Evolutionary conservation across 2,113 vertebrate species (phyloP).

Genomic region (Heteronetta atricapilla): DNA sequence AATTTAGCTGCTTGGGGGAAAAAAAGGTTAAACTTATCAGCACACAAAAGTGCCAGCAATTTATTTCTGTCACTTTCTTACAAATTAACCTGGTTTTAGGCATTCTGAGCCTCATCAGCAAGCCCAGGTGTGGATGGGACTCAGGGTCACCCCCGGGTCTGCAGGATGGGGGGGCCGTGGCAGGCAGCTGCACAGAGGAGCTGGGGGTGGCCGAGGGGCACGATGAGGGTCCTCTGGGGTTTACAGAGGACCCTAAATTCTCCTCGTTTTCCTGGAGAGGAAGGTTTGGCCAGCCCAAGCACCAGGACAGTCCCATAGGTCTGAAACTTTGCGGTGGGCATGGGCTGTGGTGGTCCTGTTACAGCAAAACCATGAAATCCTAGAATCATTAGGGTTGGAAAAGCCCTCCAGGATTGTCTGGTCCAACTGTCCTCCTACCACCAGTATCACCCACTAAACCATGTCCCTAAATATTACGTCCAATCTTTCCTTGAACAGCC

Average conservation of each 20-base stretch:
- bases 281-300: neutral
- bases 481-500: too few relatives aligned
- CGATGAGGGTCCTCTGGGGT: fast-evolving
- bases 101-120: slow-evolving; percentile 39
- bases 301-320: fast-evolving
- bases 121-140: slow-evolving; percentile 32
- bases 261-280: fast-evolving
- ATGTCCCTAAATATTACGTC: too few relatives aligned
- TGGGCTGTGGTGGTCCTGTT: neutral
- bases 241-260: neutral
- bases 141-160: slow-evolving; percentile 4
- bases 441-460: too few relatives aligned
- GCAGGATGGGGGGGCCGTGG: neutral
- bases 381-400: too few relatives aligned
- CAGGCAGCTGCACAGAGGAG: neutral
- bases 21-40: slow-evolving; percentile 53
- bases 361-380: neutral
- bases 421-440: too few relatives aligned
- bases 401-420: too few relatives aligned
- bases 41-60: slow-evolving; percentile 43
- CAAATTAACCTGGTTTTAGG: slow-evolving; percentile 62
- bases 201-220: neutral
- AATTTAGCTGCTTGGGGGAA: slow-evolving; percentile 18
- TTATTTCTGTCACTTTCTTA: slow-evolving; percentile 48
- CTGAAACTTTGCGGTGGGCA: neutral